Conservation (phyloP, 2,113 vertebrate genomes). For the Anhinga rufa region DNA sequence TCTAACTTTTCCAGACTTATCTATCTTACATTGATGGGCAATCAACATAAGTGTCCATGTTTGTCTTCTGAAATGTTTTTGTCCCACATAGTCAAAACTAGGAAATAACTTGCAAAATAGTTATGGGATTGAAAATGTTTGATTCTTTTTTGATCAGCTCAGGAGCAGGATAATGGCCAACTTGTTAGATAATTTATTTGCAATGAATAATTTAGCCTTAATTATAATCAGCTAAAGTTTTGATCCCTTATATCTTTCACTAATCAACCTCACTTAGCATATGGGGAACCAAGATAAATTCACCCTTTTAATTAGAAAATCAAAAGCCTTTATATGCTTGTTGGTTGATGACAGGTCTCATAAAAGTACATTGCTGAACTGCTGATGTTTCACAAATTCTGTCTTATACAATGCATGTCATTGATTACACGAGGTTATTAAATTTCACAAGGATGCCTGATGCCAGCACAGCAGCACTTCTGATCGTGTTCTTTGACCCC, state of each 20-base stretch:
- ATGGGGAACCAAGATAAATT: constrained; percentile 28
- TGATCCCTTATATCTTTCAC: constrained; percentile 14
- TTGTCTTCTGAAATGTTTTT: background rate
- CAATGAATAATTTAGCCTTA: constrained; percentile 37
- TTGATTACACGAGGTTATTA: background rate
- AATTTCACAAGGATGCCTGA: background rate
- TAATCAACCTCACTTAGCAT: constrained; percentile 16
- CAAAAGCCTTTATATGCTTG: background rate
- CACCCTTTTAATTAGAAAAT: constrained; percentile 30
- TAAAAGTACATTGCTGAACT: background rate
- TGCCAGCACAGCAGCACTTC: background rate
- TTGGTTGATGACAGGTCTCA: background rate
- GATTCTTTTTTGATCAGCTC: background rate
- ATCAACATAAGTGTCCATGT: background rate
- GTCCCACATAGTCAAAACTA: background rate
- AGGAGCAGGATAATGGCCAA: background rate
- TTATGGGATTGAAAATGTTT: background rate
- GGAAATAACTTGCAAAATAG: background rate
- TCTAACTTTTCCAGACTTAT: background rate
- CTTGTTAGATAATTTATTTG: constrained; percentile 12
- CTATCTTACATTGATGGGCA: background rate
- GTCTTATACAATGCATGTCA: background rate
- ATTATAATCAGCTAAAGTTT: constrained; percentile 29
- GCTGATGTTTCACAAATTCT: constrained; percentile 8
- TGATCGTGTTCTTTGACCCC: background rate